Base-by-base conservation (phyloP, 2,113 vertebrate species). In the Austrofundulus limnaeus region DNA sequence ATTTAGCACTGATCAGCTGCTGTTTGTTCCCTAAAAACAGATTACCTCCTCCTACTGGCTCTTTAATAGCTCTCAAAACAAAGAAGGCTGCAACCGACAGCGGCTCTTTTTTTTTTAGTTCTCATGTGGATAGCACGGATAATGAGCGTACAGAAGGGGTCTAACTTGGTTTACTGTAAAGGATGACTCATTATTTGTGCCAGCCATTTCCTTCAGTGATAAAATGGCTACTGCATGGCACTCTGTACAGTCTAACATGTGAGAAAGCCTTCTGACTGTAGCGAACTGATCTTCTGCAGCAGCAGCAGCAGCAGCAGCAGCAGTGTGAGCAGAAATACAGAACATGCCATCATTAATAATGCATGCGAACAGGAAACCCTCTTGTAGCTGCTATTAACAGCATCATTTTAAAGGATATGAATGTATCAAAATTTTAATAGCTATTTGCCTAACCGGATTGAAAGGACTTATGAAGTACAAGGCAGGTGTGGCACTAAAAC, bases 341-440 rank as follows among this genome's bases (percentile, higher is more conserved):
- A 56, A 77, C 73, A 75, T 20, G 54, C 68, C 62, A 72, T 62
- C 42, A 77, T 87, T 57, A 87, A 87, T 86, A 80, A 87, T 75
- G 70, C 65, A 88, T 55, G 15, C 0, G 42, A 65, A 72, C 63
- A 79, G 63, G 54, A 80, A 81, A 83, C 48, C 24, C 54, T 75
- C 78, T 72, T 68, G 78, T 72, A 75, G 61, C 50, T 58, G 56
- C 63, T 45, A 66, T 77, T 68, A 62, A 79, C 45, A 76, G 61
- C 79, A 82, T 55, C 60, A 64, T 75, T 83, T 88, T 52, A 95
- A 98, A 98, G 97, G 97, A 98, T 98, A 98, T 98, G 97, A 96
- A 94, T 98, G 96, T 95, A 98, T 98, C 95, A 98, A 98, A 97
- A 98, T 98, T 95, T 98, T 98, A 95, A 98, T 98, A 94, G 97